Percentiles rank a stretch among this genome's conserved stretches.
These are phyloP conservation scores for Anthoscopus minutus DNA, from an alignment of 2,113 vertebrate genomes.

Conservation along the genomic window DNA sequence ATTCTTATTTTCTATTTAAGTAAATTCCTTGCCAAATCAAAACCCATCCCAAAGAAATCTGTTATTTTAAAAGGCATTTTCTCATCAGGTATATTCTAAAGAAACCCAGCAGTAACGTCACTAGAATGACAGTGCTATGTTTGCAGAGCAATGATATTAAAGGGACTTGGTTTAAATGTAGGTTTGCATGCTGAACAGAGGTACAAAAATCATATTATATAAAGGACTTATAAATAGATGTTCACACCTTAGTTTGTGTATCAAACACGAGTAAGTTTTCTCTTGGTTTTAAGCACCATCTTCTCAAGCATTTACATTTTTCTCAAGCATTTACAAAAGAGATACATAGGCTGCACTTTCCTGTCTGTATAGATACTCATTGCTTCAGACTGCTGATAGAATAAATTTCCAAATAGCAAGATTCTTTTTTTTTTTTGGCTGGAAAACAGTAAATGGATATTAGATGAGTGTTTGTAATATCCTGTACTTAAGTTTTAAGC, in stretches of 20 bases:
- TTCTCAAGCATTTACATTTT: neutral
- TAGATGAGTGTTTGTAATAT: constrained; percentile 55
- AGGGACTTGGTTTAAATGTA: neutral
- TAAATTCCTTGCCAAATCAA: neutral
- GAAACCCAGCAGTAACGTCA: rapidly evolving
- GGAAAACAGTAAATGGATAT: constrained; percentile 50
- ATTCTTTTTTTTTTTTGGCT: neutral
- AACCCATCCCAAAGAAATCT: neutral
- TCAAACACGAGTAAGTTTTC: neutral
- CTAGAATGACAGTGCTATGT: neutral
- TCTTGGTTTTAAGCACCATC: neutral
- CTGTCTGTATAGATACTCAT: neutral
- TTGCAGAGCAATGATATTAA: neutral
- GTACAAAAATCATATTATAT: neutral
- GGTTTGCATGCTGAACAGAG: neutral
- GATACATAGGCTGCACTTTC: neutral
- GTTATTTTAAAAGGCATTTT: neutral
- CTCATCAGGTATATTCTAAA: neutral
- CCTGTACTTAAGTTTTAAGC: constrained; percentile 61
- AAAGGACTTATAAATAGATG: neutral
- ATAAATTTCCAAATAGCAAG: neutral
- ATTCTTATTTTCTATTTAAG: neutral
- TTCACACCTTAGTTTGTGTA: neutral
- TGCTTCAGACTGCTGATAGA: neutral
- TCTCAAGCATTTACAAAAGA: neutral